These are phyloP conservation scores for Hippocampus kuda DNA, from an alignment of 2,797 vertebrate species.

Conservation along the genomic window DNA sequence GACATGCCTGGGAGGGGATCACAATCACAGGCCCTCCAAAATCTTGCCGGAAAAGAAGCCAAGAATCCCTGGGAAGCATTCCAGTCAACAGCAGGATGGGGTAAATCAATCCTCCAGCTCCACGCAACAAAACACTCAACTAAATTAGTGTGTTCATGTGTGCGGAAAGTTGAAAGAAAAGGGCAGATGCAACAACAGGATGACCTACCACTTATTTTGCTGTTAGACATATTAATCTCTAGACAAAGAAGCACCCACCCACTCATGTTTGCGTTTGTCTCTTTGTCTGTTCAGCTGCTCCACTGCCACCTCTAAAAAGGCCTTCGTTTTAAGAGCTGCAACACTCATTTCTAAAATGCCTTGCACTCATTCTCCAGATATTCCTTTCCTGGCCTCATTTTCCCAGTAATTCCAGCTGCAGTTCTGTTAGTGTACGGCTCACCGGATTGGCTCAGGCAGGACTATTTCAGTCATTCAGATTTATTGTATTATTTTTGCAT, in stretches of 20 bases:
- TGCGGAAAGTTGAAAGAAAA: conserved; percentile 14
- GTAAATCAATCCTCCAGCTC: conserved; percentile 58
- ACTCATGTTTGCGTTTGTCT: conserved; percentile 23
- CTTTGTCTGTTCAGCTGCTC: conserved; percentile 37
- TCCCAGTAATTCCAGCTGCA: conserved; percentile 56
- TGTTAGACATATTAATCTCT: conserved; percentile 41
- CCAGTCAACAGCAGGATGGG: conserved; percentile 50
- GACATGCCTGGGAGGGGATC: conserved; percentile 14
- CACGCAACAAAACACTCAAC: conserved; percentile 39
- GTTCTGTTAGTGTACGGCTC: conserved; percentile 10
- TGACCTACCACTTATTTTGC: conserved; percentile 21
- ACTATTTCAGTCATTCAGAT: background rate
- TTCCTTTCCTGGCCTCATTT: conserved; percentile 53
- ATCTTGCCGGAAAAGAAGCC: conserved; percentile 39
- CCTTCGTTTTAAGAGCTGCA: conserved; percentile 29
- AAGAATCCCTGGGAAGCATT: conserved; percentile 47
- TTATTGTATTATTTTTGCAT: background rate
- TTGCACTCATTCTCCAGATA: conserved; percentile 56
- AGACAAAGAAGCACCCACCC: conserved; percentile 36
- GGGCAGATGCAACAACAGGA: conserved; percentile 15
- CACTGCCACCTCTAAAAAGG: conserved; percentile 34
- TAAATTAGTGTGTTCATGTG: conserved; percentile 17
- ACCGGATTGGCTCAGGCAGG: conserved; percentile 6
- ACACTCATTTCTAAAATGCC: conserved; percentile 51
- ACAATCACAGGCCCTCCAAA: conserved; percentile 14